Base-by-base conservation (phyloP, 1,140 invertebrate genomes). In the Brachionus sp. region DNA sequence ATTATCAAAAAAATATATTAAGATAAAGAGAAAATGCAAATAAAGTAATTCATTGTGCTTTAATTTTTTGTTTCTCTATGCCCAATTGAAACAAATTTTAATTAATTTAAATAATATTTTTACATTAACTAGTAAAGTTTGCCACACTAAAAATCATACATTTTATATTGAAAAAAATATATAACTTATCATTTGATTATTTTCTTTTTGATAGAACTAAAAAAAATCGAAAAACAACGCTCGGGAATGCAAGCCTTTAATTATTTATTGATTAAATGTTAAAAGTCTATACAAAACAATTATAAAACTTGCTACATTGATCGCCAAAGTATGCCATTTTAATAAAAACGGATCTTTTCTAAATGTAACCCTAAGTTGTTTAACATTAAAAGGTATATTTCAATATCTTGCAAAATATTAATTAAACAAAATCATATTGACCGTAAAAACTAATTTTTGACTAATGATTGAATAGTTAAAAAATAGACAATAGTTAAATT, bases 31-130 rank as follows among this genome's bases (percentile, higher is more conserved):
- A 57, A 57, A 66, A 33, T 42, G 35, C 19, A 42, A 73, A 73
- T 73, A 44, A 19, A 37, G 4, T n/a, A 39, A 35, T 42, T 73
- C 39, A 16, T 73, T 42, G 46, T 33, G 39, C 23, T 29, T 44
- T 46, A 10, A 6, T 12, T 23, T 19, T 25, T 75, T 75, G 42
- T 23, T 44, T 23, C 46, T 75, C 23, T 9, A 75, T 44, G 12
- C 12, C 25, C 42, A 1, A 33, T 23, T 35, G 23, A 46, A 46
- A 25, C n/a, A 70, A 70, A 70, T 70, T 70, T 70, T 39, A 70
- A 70, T 70, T 70, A 70, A 39, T 70, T 70, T 39, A 70, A 70
- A 42, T 70, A 70, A 39, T 70, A 70, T 70, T 39, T 37, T 70
- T 70, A 16, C 39, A 16, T 42, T 70, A 35, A 12, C 35, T 37